Base-by-base conservation (phyloP, 2,888 invertebrate genomes). In the Orthosia gothica region DNA sequence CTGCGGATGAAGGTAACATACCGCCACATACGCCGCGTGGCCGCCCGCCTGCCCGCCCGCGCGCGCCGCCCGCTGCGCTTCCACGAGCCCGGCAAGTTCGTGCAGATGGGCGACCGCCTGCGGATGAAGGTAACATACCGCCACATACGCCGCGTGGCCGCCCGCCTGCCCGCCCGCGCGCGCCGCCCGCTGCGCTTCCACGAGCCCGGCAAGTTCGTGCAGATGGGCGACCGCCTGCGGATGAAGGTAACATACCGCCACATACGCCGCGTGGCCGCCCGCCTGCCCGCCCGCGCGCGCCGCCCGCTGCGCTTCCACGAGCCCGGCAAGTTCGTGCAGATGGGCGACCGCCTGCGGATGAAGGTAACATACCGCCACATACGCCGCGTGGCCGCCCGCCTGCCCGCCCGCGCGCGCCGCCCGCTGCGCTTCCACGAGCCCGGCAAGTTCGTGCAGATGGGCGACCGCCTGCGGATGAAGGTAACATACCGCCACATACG, bases 41-140 rank as follows among this genome's bases (percentile, higher is more conserved):
- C 26, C n/a, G n/a, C n/a, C n/a, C n/a, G n/a, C 3, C 26, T 26
- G 26, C 26, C 26, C 26, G 26, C 26, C 26, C 26, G 26, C 26
- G 97, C 95, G 18, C 98, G 98, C 88, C 96, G 99, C 59, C 97
- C 98, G 0, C 97, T 99, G 81, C 97, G 98, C 71, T 99, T 99
- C 94, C 99, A 99, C 92, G 99, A 99, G 92, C 99, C 99, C 0
- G 99, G 99, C 52, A 99, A 99, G 94, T 99, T 99, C 94, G 98
- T 98, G 89, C 98, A 99, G 93, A 96, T 99, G 91, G 99, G 99
- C 0, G 98, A 99, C 89, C 96, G 99, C 79, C 97, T 99, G 89
- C 95, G 99, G 79, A 98, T 99, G 97, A 99, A 99, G 97, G 98
- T 98, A 40, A 40, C 40, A 40, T 40, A 40, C 40, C 40, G 40